Percentiles rank a stretch among this genome's conserved stretches.
phyloP scores from a whole-genome alignment of 2,113 vertebrate species.

The Dicentrarchus labrax region DNA sequence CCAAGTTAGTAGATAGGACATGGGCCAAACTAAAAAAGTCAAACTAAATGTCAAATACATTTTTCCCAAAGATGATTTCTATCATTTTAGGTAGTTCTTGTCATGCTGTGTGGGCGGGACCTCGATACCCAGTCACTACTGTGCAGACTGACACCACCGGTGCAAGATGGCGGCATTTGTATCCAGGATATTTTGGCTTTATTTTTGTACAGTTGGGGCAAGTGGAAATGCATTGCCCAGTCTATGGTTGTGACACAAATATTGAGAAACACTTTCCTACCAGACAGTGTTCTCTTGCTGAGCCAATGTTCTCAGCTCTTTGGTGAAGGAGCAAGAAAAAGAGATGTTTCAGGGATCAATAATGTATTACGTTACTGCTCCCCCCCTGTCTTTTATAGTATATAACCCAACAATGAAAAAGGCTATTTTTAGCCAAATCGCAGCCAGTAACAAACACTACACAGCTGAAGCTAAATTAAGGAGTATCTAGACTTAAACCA shows the following conservation, averaged over 20 bases:
- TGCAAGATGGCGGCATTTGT: too few species aligned
- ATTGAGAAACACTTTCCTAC: neutral
- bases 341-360: conserved; percentile 16
- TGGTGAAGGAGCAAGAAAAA: neutral
- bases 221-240: too few species aligned
- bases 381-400: neutral
- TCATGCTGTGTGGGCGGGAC: too few species aligned
- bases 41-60: too few species aligned
- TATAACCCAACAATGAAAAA: neutral
- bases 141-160: too few species aligned
- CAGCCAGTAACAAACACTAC: neutral
- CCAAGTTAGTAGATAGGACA: too few species aligned
- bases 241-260: neutral
- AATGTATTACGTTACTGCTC: conserved; percentile 11
- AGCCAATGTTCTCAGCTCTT: neutral
- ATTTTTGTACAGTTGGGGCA: too few species aligned
- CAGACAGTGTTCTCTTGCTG: neutral
- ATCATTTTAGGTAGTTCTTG: too few species aligned
- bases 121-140: too few species aligned
- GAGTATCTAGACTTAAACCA: neutral
- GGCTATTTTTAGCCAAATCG: neutral
- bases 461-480: neutral
- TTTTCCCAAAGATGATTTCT: too few species aligned
- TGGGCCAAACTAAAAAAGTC: too few species aligned
- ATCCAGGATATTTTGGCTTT: too few species aligned